Percentiles rank a stretch among this genome's conserved stretches.
Conservation (phyloP, 2,797 vertebrate species). For the Astyanax mexicanus region DNA sequence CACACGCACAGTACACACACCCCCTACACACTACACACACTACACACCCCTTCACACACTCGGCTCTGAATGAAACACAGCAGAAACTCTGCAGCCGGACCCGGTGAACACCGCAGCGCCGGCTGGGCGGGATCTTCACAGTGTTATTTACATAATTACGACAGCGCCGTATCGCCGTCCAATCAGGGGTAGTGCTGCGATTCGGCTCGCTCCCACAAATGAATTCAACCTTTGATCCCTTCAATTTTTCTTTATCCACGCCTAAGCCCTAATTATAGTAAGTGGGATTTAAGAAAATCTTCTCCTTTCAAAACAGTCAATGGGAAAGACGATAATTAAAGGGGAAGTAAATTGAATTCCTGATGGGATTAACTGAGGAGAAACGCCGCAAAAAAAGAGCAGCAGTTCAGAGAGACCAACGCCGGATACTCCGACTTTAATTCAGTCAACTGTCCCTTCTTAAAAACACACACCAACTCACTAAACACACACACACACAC, state of each 20-base stretch:
- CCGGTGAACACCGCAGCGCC: not conserved
- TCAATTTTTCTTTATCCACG: conserved; percentile 68
- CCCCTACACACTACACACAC: too few relatives aligned
- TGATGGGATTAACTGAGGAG: conserved; percentile 60
- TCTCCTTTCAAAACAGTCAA: conserved; percentile 69
- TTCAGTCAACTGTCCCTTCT: not conserved
- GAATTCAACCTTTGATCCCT: conserved; percentile 74
- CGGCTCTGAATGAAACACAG: conserved; percentile 6
- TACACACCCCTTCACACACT: too few relatives aligned
- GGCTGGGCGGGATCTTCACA: conserved; percentile 14
- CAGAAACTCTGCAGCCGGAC: conserved; percentile 7
- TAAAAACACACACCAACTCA: conserved; percentile 8
- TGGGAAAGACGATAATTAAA: conserved; percentile 70
- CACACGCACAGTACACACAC: too few relatives aligned
- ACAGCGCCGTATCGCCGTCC: conserved; percentile 32
- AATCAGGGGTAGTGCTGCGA: conserved; percentile 39
- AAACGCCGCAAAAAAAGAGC: conserved; percentile 32
- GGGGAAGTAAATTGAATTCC: conserved; percentile 64
- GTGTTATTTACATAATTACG: conserved; percentile 50
- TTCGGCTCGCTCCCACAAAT: conserved; percentile 59
- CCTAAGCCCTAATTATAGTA: conserved; percentile 75
- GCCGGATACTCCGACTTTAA: not conserved
- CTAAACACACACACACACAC: too few relatives aligned
- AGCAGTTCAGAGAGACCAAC: conserved; percentile 32
- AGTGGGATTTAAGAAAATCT: conserved; percentile 74